phyloP scores from a whole-genome alignment of 2,113 vertebrate species.

The Lophura nycthemera region DNA sequence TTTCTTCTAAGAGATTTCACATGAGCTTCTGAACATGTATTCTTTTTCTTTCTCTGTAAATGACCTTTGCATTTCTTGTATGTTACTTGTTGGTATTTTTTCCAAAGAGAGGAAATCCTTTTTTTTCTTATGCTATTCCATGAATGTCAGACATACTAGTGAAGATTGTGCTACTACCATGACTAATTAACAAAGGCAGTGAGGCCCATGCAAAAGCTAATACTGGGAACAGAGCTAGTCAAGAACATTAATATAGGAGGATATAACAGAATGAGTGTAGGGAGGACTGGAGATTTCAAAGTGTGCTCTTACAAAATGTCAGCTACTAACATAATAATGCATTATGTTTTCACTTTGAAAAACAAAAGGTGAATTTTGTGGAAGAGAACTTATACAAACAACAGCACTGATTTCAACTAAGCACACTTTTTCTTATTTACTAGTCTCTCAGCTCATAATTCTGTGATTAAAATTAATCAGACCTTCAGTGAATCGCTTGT shows the following conservation, averaged over 20 bases:
- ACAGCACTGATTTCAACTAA: not conserved
- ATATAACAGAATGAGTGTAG: not conserved
- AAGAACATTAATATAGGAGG: not conserved
- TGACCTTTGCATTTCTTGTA: not conserved
- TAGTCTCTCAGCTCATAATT: not conserved
- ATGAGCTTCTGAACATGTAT: not conserved
- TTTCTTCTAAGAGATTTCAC: not conserved
- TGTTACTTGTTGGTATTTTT: not conserved
- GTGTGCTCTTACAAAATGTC: not conserved
- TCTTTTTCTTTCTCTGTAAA: not conserved
- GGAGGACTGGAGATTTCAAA: not conserved
- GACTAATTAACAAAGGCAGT: not conserved
- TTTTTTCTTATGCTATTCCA: not conserved
- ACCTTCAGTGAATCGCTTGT: not conserved
- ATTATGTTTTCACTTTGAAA: not conserved
- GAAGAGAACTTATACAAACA: not conserved
- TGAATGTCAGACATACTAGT: rapidly evolving
- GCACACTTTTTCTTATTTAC: not conserved
- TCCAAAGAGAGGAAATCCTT: not conserved
- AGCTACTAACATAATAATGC: not conserved
- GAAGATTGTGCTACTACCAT: not conserved
- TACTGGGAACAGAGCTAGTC: not conserved
- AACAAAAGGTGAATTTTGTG: not conserved
- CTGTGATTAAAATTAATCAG: constrained; percentile 29
- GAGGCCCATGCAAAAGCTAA: not conserved